Percentiles rank a stretch among this genome's conserved stretches.
Conservation (phyloP, 2,797 vertebrate genomes). For the Petrocephalus sullivani region DNA sequence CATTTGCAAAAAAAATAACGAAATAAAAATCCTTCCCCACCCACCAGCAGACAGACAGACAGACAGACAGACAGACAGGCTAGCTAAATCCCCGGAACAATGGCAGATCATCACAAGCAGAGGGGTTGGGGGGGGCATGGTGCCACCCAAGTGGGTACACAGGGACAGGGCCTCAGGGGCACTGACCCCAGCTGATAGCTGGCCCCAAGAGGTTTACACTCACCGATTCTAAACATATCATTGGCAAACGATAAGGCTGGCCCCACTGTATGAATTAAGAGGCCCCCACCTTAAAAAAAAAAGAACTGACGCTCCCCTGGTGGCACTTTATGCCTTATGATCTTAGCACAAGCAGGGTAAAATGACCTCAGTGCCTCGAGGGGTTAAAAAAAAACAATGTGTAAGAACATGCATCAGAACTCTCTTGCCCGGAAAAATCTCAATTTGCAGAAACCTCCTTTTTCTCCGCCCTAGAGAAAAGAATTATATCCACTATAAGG, state of each 20-base stretch:
- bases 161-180: background rate
- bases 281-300: background rate
- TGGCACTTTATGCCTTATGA: background rate
- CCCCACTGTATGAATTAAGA: background rate
- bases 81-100: background rate
- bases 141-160: background rate
- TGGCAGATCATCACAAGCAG: background rate
- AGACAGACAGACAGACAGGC: background rate
- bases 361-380: background rate
- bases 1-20: background rate
- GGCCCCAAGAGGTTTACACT: background rate
- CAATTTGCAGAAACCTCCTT: background rate
- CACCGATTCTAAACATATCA: background rate
- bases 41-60: background rate
- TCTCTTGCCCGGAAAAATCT: background rate
- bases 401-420: background rate
- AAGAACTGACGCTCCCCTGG: background rate
- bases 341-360: background rate
- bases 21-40: background rate
- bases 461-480: background rate
- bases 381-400: background rate
- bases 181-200: background rate
- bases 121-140: background rate
- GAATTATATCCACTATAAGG: background rate
- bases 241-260: background rate